These are phyloP conservation scores for Euleptes europaea DNA, from an alignment of 2,113 vertebrate genomes.

Conservation along the genomic window DNA sequence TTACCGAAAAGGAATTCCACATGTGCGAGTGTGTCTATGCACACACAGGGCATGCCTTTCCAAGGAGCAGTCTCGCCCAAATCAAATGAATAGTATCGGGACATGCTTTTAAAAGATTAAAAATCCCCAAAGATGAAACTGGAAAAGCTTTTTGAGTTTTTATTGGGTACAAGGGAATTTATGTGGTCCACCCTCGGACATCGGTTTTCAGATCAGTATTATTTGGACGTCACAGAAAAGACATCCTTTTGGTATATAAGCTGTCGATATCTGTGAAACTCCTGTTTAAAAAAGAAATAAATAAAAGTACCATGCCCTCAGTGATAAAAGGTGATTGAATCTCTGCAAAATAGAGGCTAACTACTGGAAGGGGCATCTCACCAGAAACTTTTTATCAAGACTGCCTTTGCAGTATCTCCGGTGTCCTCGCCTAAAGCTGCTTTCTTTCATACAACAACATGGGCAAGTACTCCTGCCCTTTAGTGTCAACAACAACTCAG, in stretches of 20 bases:
- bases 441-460: background rate
- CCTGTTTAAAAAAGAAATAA: background rate
- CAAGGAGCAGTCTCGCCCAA: constrained; percentile 67
- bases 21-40: constrained; percentile 76
- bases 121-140: constrained; percentile 74
- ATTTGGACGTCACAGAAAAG: constrained; percentile 38
- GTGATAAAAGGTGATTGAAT: background rate
- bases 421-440: background rate
- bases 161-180: constrained; percentile 71
- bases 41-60: constrained; percentile 72
- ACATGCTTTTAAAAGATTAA: constrained; percentile 86
- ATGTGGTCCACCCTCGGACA: constrained; percentile 63
- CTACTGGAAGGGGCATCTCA: background rate
- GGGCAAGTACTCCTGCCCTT: background rate
- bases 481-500: background rate
- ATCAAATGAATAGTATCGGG: constrained; percentile 76
- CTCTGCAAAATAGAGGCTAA: constrained; percentile 29
- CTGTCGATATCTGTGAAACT: constrained; percentile 32
- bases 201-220: constrained; percentile 56
- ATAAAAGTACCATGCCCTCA: background rate
- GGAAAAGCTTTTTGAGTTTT: constrained; percentile 76
- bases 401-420: background rate
- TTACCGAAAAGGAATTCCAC: constrained; percentile 84
- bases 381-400: background rate
- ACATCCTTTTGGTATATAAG: constrained; percentile 49